These are phyloP conservation scores for Hoplodrina blanda DNA, from an alignment of 2,888 invertebrate genomes.

Conservation along the genomic window DNA sequence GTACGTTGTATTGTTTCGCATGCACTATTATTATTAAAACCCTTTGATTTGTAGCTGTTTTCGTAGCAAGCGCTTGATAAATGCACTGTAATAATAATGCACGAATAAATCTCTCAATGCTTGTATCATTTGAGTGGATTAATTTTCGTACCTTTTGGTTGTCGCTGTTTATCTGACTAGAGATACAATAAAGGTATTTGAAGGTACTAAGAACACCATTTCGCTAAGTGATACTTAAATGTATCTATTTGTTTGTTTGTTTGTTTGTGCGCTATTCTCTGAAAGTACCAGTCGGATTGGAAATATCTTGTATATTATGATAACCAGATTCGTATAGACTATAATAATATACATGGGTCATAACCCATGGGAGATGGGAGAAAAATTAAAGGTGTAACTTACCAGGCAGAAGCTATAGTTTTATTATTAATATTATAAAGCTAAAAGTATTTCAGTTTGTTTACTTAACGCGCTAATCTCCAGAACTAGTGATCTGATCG, in stretches of 20 bases:
- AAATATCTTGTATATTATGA: too few relatives aligned
- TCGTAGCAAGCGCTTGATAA: slow-evolving; percentile 57
- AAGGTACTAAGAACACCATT: neutral
- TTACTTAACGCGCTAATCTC: too few relatives aligned
- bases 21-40: slow-evolving; percentile 66
- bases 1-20: slow-evolving; percentile 65
- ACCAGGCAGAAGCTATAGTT: too few relatives aligned
- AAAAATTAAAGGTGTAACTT: too few relatives aligned
- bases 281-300: too few relatives aligned
- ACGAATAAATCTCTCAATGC: slow-evolving; percentile 51
- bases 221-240: neutral
- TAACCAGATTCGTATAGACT: too few relatives aligned
- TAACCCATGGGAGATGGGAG: too few relatives aligned
- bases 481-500: too few relatives aligned
- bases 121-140: slow-evolving; percentile 45
- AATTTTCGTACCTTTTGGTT: slow-evolving; percentile 20
- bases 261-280: too few relatives aligned
- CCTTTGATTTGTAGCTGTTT: slow-evolving; percentile 66
- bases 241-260: neutral
- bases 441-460: too few relatives aligned
- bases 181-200: neutral
- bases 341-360: too few relatives aligned
- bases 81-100: slow-evolving; percentile 62
- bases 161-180: slow-evolving; percentile 12
- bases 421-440: too few relatives aligned